Conservation (phyloP, 2,113 vertebrate species). For the Scomber scombrus region DNA sequence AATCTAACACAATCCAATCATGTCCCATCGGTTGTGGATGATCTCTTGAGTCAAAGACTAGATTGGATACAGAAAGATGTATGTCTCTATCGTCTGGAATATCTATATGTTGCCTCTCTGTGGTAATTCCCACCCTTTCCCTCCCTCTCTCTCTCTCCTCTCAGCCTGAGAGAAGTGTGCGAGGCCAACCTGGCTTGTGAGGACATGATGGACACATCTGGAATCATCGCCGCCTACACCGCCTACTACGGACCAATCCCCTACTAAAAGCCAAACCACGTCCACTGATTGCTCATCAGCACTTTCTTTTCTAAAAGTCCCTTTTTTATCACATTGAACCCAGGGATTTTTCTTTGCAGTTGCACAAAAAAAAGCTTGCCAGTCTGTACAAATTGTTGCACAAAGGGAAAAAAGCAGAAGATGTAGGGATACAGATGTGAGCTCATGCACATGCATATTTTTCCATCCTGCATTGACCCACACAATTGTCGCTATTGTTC, state of each 20-base stretch:
- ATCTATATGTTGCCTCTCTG: neutral
- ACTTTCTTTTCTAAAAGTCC: neutral
- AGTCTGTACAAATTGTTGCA: no score
- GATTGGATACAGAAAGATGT: neutral
- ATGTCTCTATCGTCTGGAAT: neutral
- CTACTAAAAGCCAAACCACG: constrained; percentile 57
- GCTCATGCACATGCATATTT: constrained; percentile 9
- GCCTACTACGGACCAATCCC: constrained; percentile 85
- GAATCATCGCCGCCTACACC: constrained; percentile 86
- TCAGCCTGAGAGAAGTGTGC: constrained; percentile 85
- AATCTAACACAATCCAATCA: neutral
- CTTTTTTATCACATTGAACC: constrained; percentile 3
- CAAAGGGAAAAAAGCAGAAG: neutral
- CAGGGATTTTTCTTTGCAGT: neutral
- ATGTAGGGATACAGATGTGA: neutral
- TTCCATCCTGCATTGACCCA: constrained; percentile 14
- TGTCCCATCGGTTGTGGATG: no score
- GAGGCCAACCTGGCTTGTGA: constrained; percentile 85
- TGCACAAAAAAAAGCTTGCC: neutral
- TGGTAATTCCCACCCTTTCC: neutral
- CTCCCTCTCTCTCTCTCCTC: neutral
- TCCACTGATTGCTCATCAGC: neutral
- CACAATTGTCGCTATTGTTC: neutral
- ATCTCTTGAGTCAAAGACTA: no score
- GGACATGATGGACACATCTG: constrained; percentile 82